These are phyloP conservation scores for Bombycilla garrulus DNA, from an alignment of 2,113 vertebrate genomes.

Conservation along the genomic window DNA sequence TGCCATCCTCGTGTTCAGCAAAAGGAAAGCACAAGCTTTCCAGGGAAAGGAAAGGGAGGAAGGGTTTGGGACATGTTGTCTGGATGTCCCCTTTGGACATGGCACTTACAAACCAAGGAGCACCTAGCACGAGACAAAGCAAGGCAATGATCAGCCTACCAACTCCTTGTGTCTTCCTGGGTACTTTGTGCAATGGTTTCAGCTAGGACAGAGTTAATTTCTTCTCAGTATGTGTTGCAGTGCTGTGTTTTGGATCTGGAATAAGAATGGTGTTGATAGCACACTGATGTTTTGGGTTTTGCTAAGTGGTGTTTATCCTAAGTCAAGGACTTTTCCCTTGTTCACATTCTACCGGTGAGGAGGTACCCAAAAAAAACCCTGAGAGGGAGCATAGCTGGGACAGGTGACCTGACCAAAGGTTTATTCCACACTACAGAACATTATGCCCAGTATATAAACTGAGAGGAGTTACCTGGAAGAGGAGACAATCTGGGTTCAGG, in stretches of 20 bases:
- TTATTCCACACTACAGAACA: not conserved
- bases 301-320: not conserved
- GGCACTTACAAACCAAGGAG: not conserved
- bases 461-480: not conserved
- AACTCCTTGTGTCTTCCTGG: not conserved
- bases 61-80: not conserved
- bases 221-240: not conserved
- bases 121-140: accelerated
- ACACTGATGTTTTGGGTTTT: not conserved
- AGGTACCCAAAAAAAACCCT: not conserved
- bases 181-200: not conserved
- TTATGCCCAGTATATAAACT: not conserved
- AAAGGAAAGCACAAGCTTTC: not conserved
- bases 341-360: not conserved
- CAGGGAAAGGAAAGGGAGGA: not conserved
- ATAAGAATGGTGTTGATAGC: not conserved
- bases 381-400: not conserved
- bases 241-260: not conserved
- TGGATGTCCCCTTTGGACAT: not conserved
- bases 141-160: not conserved
- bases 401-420: not conserved
- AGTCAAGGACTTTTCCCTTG: not conserved
- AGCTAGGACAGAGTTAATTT: not conserved
- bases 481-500: not conserved
- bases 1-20: not conserved